Evolutionary conservation across 2,888 invertebrate genomes (phyloP), one percentile per base, ranked within the genome.

Genomic region (Pristionchus maxplancki): DNA sequence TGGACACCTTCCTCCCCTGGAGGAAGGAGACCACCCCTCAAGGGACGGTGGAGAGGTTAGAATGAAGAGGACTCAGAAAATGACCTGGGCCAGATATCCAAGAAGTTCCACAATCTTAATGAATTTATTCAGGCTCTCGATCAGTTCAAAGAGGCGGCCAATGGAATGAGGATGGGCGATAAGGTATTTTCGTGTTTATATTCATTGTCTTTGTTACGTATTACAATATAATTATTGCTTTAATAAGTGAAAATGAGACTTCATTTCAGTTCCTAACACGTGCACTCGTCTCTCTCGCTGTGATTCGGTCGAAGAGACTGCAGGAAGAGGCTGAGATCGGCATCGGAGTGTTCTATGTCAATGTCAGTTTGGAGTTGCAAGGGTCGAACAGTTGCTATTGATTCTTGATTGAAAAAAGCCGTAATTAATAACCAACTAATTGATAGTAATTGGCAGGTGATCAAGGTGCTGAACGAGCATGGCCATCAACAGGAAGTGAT

Each of bases 401-500:
- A n/a, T n/a, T n/a, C n/a, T n/a, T n/a, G n/a, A n/a, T n/a, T n/a
- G n/a, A n/a, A n/a, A n/a, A n/a, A 53, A 24, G 6, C 53, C 20
- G 20, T 53, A 6, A 6, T 24, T 53, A 17, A 20, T 53, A 53
- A 20, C 20, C 20, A 20, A 53, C 17, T 20, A 20, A 53, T 53
- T 53, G 24, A 20, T 53, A 20, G 20, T 53, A 58, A 24, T 37
- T 88, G 37, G 8, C 53, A 88, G 88, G 88, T 31, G 53, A 88
- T 88, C 81, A 67, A 64, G 44, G 37, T 81, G 62, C 81, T 88
- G 48, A 81, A 78, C 40, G 78, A 88, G 53, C 78, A 81, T 28
- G 88, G 88, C 28, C 88, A 88, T 31, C 88, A 88, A 17, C 78
- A 88, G 58, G 88, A 88, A 81, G 88, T 88, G 58, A 81, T 88